Conservation (phyloP, 2,797 vertebrate genomes). For the Bucorvus abyssinicus region DNA sequence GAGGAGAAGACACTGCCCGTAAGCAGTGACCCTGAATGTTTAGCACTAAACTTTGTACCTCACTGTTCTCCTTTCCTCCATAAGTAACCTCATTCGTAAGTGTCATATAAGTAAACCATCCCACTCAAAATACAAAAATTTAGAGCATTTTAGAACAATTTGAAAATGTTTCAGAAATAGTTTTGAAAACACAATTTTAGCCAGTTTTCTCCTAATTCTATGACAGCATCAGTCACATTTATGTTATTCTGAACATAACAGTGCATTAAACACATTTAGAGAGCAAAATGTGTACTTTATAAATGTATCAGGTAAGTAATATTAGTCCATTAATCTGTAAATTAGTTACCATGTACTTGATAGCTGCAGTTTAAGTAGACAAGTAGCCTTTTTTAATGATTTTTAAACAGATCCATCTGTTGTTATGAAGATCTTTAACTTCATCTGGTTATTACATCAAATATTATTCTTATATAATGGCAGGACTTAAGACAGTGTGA, state of each 20-base stretch:
- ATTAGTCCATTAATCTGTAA: neutral
- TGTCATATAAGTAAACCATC: neutral
- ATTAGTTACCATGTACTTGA: neutral
- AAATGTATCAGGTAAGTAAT: neutral
- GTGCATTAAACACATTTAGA: neutral
- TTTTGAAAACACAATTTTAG: neutral
- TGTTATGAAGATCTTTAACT: neutral
- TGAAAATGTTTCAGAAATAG: neutral
- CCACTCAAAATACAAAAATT: neutral
- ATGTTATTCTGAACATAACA: neutral
- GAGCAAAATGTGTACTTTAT: neutral
- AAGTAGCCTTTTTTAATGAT: neutral
- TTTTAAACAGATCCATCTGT: neutral
- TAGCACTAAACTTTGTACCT: rapidly evolving
- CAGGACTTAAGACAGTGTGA: neutral
- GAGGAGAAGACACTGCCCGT: neutral
- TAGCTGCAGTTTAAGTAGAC: neutral
- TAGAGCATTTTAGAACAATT: neutral
- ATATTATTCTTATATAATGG: neutral
- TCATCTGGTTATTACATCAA: neutral
- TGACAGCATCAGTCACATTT: neutral
- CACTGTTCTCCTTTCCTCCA: neutral
- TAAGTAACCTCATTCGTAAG: neutral
- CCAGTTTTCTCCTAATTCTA: neutral
- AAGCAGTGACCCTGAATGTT: neutral